Percentiles rank a stretch among this genome's conserved stretches.
Evolutionary conservation across 2,797 vertebrate genomes (phyloP).

Genomic region (Morelia viridis): DNA sequence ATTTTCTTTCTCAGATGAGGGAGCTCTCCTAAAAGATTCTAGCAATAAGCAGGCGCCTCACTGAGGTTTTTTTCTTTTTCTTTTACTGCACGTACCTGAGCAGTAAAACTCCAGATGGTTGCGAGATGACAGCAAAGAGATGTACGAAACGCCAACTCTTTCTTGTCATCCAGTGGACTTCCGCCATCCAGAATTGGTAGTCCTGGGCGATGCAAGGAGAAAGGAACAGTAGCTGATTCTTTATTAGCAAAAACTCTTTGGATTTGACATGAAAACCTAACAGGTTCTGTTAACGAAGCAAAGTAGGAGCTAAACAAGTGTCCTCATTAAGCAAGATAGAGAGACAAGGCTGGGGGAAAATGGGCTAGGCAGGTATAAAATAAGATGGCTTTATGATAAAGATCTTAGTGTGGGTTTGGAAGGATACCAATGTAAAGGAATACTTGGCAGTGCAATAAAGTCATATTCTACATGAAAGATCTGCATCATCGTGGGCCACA

Average conservation of each 20-base stretch:
- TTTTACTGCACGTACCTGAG: neutral
- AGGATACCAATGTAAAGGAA: neutral
- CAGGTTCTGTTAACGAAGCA: neutral
- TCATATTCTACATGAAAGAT: neutral
- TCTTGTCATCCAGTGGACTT: neutral
- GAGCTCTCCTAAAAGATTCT: neutral
- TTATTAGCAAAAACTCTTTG: neutral
- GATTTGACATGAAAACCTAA: constrained; percentile 35
- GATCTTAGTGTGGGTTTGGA: neutral
- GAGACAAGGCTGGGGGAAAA: constrained; percentile 54
- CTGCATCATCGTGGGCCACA: too few relatives aligned
- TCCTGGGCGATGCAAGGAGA: neutral
- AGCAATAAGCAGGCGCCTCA: neutral
- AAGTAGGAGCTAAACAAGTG: constrained; percentile 3
- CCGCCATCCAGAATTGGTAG: neutral
- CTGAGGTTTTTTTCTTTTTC: neutral
- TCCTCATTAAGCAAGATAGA: constrained; percentile 25
- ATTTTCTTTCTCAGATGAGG: neutral
- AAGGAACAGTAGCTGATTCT: neutral
- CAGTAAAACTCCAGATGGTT: neutral
- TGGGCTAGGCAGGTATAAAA: constrained; percentile 21
- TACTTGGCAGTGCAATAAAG: fast-evolving
- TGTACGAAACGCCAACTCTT: neutral
- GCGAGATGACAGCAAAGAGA: neutral
- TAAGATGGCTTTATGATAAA: neutral